Percentiles rank a stretch among this genome's conserved stretches.
phyloP scores from a whole-genome alignment of 2,797 vertebrate genomes.

The Synaphobranchus kaupii region DNA sequence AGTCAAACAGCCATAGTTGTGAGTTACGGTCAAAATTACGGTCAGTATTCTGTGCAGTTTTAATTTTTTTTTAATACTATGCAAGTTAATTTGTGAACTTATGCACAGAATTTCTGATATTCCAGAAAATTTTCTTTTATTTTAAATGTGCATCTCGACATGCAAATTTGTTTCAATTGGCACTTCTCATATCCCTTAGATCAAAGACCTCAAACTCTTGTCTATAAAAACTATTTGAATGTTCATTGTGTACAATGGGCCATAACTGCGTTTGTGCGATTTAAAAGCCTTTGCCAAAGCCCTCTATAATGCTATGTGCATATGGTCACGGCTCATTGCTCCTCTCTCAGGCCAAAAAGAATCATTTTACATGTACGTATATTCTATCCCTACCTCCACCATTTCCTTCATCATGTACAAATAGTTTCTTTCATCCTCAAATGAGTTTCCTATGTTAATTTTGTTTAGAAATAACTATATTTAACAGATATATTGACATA shows the following conservation, averaged over 20 bases:
- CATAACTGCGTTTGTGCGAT: slow-evolving; percentile 86
- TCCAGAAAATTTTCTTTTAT: background rate
- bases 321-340: slow-evolving; percentile 87
- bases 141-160: background rate
- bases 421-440: slow-evolving; percentile 53
- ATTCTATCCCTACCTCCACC: slow-evolving; percentile 78
- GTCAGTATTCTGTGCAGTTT: background rate
- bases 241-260: slow-evolving; percentile 90
- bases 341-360: slow-evolving; percentile 79
- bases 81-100: slow-evolving; percentile 47
- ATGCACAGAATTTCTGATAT: slow-evolving; percentile 45
- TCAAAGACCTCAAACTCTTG: slow-evolving; percentile 72
- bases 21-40: background rate
- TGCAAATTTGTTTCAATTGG: background rate
- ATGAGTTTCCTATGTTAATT: slow-evolving; percentile 23
- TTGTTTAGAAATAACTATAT: background rate
- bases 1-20: background rate
- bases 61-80: background rate
- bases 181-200: slow-evolving; percentile 59
- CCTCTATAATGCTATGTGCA: slow-evolving; percentile 80
- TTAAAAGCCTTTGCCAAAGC: slow-evolving; percentile 84
- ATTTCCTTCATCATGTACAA: slow-evolving; percentile 66
- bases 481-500: slow-evolving; percentile 10
- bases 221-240: slow-evolving; percentile 81
- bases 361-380: slow-evolving; percentile 60